Conservation (phyloP, 2,113 vertebrate species). For the Thermophis baileyi region DNA sequence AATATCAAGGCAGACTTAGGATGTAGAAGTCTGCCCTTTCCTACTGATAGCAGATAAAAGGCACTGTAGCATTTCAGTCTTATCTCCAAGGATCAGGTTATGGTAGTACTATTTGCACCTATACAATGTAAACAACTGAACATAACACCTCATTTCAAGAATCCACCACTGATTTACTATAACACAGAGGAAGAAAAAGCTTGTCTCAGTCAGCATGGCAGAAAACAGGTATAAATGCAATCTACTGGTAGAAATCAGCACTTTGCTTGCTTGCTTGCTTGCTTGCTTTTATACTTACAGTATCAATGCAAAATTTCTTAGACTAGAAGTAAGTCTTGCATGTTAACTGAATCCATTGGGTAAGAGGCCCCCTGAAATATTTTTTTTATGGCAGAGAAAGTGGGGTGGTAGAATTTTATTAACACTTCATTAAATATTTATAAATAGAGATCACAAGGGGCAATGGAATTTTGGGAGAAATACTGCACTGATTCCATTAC, state of each 20-base stretch:
- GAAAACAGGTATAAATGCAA: conserved; percentile 1
- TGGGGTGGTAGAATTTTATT: neutral
- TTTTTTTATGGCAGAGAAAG: neutral
- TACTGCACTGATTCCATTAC: neutral
- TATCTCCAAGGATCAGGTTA: conserved; percentile 40
- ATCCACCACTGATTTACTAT: conserved; percentile 33
- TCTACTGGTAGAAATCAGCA: neutral
- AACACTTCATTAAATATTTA: neutral
- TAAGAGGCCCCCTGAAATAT: neutral
- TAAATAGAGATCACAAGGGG: neutral
- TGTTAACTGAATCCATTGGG: neutral
- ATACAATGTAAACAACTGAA: conserved; percentile 51
- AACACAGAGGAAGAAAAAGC: conserved; percentile 31
- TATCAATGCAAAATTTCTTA: neutral
- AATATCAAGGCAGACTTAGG: conserved; percentile 35
- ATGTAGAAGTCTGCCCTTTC: conserved; percentile 52
- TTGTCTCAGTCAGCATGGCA: neutral
- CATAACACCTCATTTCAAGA: conserved; percentile 47
- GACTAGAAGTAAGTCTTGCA: neutral
- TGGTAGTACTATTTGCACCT: conserved; percentile 50
- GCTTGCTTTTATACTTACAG: neutral
- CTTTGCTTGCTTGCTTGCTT: neutral
- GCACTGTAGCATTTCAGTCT: conserved; percentile 41
- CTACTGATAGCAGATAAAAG: conserved; percentile 49
- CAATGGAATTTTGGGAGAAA: too few species aligned